Evolutionary conservation across 64 coral and sea anemone genomes (phyloP).

Genomic region (Cladopsammia gracilis): DNA sequence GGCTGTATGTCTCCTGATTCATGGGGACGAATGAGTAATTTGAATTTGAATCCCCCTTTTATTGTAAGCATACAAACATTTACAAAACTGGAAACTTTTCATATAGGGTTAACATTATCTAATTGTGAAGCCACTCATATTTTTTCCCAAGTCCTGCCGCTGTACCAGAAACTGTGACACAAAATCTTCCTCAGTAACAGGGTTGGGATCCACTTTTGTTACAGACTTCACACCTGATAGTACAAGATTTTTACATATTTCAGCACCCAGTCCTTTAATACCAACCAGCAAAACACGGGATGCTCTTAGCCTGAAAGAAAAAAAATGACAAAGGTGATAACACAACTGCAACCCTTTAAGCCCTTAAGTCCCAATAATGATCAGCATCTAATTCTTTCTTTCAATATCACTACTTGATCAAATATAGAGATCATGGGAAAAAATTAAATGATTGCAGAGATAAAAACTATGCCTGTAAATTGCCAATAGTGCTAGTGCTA

Average conservation of each 20-base stretch:
- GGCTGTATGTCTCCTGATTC: no score
- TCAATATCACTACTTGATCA: no score
- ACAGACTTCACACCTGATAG: constrained; percentile 95
- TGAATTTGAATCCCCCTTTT: no score
- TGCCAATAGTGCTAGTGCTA: no score
- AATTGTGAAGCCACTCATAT: constrained; percentile 66
- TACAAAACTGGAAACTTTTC: not conserved
- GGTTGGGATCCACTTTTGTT: constrained; percentile 74
- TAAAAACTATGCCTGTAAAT: no score
- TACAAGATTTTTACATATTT: constrained; percentile 98
- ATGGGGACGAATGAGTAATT: no score
- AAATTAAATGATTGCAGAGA: no score
- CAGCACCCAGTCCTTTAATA: constrained; percentile 91
- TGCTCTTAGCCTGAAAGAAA: constrained; percentile 73
- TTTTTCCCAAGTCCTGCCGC: constrained; percentile 87
- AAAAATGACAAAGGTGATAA: not conserved
- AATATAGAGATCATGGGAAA: no score
- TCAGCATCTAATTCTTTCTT: no score
- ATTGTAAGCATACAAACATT: no score
- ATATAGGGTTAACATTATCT: not conserved
- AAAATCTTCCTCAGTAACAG: constrained; percentile 91
- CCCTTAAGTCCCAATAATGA: no score
- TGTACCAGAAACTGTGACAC: constrained; percentile 88
- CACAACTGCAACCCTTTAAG: no score
- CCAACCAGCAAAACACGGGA: constrained; percentile 91